Percentiles rank a stretch among this genome's conserved stretches.
Evolutionary conservation across 2,113 vertebrate species (phyloP).

Genomic region (Falco punctatus): DNA sequence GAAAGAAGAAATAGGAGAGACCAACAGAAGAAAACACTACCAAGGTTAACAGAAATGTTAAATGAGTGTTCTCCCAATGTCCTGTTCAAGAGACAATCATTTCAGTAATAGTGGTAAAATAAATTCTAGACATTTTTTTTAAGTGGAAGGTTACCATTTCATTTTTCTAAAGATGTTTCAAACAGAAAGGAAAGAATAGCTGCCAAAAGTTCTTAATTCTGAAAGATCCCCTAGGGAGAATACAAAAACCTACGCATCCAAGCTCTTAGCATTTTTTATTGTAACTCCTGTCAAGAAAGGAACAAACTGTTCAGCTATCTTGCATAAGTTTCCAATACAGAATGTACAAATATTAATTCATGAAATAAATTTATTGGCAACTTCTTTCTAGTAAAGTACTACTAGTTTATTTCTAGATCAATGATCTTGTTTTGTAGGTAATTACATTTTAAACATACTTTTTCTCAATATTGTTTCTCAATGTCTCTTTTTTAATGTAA

Average conservation of each 20-base stretch:
- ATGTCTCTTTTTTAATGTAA: not conserved
- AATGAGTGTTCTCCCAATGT: conserved; percentile 8
- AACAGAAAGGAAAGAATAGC: not conserved
- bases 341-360: conserved; percentile 11
- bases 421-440: not conserved
- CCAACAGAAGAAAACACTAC: not conserved
- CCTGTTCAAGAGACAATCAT: not conserved
- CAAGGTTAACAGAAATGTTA: not conserved
- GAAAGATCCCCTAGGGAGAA: not conserved
- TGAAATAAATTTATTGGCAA: conserved; percentile 11
- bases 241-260: not conserved
- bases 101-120: conserved; percentile 12
- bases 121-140: not conserved
- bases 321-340: not conserved
- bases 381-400: not conserved
- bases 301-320: not conserved
- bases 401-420: not conserved
- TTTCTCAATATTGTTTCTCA: not conserved
- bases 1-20: conserved; percentile 19
- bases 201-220: conserved; percentile 26
- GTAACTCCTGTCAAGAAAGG: not conserved
- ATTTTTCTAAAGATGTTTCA: not conserved
- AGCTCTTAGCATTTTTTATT: not conserved
- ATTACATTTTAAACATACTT: conserved; percentile 5
- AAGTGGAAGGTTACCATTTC: not conserved